A percentile compares a stretch with the other conserved stretches of the same genome.
Conservation (phyloP, 2,113 vertebrate genomes). For the Tetrao urogallus region DNA sequence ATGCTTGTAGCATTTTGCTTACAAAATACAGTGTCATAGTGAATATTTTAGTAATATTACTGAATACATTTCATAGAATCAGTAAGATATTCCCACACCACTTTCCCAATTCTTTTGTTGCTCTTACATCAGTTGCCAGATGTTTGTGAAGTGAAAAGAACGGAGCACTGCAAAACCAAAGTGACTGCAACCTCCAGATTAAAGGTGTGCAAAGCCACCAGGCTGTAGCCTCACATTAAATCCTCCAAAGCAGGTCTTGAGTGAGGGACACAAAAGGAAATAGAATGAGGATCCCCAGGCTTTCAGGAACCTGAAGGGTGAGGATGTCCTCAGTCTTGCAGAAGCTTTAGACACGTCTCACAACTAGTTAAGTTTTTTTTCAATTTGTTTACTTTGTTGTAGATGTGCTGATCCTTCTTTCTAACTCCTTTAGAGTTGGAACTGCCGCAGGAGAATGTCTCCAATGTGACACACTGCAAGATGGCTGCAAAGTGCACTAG, state of each 20-base stretch:
- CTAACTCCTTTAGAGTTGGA: not conserved
- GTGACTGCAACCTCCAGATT: not conserved
- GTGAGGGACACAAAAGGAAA: not conserved
- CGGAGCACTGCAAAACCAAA: not conserved
- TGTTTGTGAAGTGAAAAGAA: not conserved
- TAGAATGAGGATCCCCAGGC: not conserved
- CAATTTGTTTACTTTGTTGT: not conserved
- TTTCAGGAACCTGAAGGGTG: not conserved
- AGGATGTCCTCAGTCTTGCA: not conserved
- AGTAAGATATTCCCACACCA: not conserved
- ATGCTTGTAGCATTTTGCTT: not conserved
- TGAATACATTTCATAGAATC: not conserved
- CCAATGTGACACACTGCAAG: accelerated
- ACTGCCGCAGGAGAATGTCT: not conserved
- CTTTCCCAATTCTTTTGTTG: not conserved
- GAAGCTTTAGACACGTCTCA: accelerated
- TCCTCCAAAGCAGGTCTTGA: not conserved
- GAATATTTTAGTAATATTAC: not conserved
- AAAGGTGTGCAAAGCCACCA: not conserved
- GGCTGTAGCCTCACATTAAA: not conserved
- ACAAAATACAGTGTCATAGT: not conserved
- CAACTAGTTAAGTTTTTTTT: not conserved
- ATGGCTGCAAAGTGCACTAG: not conserved
- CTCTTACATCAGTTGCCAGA: not conserved
- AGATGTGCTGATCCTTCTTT: not conserved